These are phyloP conservation scores for Neoseiulus cucumeris DNA, from an alignment of 1,140 invertebrate species.

Conservation along the genomic window DNA sequence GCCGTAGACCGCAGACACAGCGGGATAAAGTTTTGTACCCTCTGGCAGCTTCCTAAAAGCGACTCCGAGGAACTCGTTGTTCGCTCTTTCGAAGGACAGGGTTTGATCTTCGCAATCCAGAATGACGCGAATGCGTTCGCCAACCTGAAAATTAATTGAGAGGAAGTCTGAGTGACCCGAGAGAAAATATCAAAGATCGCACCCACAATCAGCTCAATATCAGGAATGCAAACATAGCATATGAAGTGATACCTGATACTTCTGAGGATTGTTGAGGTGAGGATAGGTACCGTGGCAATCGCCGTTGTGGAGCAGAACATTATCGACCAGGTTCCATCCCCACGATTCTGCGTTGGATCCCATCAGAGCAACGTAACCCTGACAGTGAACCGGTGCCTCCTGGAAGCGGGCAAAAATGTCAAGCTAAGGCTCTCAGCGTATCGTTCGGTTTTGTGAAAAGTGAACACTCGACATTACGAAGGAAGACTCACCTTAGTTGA, in stretches of 20 bases:
- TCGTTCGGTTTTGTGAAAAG: no score
- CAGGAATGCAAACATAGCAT: background rate
- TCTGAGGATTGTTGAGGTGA: constrained; percentile 82
- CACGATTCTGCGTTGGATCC: constrained; percentile 91
- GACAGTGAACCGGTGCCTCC: constrained; percentile 65
- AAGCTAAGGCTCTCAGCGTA: no score
- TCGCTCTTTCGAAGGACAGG: constrained; percentile 85
- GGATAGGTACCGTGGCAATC: constrained; percentile 89
- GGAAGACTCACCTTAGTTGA: constrained; percentile 49
- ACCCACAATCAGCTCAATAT: background rate
- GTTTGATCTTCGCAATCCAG: constrained; percentile 93
- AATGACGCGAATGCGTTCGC: constrained; percentile 85
- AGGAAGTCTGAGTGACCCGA: no score
- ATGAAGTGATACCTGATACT: constrained; percentile 85
- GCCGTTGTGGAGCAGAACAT: constrained; percentile 88
- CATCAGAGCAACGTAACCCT: constrained; percentile 79
- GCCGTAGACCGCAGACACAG: constrained; percentile 92
- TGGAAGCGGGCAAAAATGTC: background rate
- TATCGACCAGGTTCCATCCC: constrained; percentile 98
- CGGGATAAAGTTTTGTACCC: constrained; percentile 68
- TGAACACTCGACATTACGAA: no score
- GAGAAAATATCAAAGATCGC: background rate
- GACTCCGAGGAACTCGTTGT: constrained; percentile 93
- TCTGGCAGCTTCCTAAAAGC: constrained; percentile 86
- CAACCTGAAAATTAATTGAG: constrained; percentile 43